Base-by-base conservation (phyloP, 2,113 vertebrate genomes). In the Chinchilla lanigera region DNA sequence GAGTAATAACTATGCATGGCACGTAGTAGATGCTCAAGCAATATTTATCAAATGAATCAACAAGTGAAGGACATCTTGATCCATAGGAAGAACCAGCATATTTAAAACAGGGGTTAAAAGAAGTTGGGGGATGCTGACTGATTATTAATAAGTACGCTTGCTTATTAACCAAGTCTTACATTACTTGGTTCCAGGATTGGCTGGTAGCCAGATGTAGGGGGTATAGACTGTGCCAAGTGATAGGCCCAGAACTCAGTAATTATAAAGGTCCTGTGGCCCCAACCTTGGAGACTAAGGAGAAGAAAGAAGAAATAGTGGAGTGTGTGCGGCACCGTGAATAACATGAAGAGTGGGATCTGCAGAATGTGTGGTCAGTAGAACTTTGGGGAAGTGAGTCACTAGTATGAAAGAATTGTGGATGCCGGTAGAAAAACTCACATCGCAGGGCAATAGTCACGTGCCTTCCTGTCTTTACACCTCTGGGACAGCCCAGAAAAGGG, bases 21-120 rank as follows among this genome's bases (percentile, higher is more conserved):
- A 1, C 17, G 0, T 5, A 1, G 50, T 28, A 16, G 6, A 19
- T 24, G 24, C 5, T 58, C 35, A 5, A 5, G 35, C 26, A 58
- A 0, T 65, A 20, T 47, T 63, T 67, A 61, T 47, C 47, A 33
- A 87, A 11, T 33, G 12, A 86, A 50, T 61, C 67, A 47, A 56
- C 20, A 84, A 30, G 44, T n/a, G 38, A 87, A 33, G 17, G 44
- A 41, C 3, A 65, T 17, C 24, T 17, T 54, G 67, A 67, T 65
- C 85, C 14, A 2, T 56, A 19, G 26, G 20, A 16, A 22, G 22
- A 78, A 56, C 41, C 6, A 50, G 50, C 26, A 13, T 20, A 35
- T 35, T 54, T 20, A 60, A 28, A 7, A 7, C 28, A 71, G 41
- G 41, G 9, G 8, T 28, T 61, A 33, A 61, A 83, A 60, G 54